Evolutionary conservation across 2,888 invertebrate species (phyloP).

Genomic region (Hecatera dysodea): DNA sequence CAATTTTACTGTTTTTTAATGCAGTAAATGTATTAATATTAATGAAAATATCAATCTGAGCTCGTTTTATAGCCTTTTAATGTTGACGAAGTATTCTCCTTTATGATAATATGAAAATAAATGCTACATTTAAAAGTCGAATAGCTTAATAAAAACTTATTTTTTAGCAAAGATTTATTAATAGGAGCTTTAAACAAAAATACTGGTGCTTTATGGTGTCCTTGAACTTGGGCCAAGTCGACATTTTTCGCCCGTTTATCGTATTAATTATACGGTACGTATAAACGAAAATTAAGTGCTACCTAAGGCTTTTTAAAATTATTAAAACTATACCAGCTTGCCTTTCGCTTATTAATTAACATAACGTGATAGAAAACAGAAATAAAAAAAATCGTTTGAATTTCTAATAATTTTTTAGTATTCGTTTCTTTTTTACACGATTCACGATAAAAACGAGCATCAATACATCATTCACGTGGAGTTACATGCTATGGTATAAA

Average conservation of each 20-base stretch:
- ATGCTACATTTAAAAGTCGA: background rate
- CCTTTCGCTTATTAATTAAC: background rate
- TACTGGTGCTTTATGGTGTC: conserved; percentile 33
- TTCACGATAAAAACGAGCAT: background rate
- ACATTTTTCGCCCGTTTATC: background rate
- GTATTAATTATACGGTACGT: conserved; percentile 9
- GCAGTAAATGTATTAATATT: no score
- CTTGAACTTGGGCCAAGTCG: conserved; percentile 51
- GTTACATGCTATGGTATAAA: background rate
- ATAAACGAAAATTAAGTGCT: background rate
- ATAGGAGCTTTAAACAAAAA: conserved; percentile 27
- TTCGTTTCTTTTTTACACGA: background rate
- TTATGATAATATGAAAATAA: background rate
- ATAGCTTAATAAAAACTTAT: conserved; percentile 13
- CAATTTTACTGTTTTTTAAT: no score
- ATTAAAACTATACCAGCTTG: background rate
- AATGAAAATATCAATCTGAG: no score
- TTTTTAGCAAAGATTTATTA: conserved; percentile 13
- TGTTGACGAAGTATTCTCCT: background rate
- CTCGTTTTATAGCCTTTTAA: no score
- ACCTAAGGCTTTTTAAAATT: background rate
- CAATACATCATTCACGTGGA: conserved; percentile 16
- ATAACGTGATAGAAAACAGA: background rate
- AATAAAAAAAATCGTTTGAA: conserved; percentile 7
- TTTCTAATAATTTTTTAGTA: background rate